Conservation (phyloP, 2,797 vertebrate genomes). For the Myioborus miniatus region DNA sequence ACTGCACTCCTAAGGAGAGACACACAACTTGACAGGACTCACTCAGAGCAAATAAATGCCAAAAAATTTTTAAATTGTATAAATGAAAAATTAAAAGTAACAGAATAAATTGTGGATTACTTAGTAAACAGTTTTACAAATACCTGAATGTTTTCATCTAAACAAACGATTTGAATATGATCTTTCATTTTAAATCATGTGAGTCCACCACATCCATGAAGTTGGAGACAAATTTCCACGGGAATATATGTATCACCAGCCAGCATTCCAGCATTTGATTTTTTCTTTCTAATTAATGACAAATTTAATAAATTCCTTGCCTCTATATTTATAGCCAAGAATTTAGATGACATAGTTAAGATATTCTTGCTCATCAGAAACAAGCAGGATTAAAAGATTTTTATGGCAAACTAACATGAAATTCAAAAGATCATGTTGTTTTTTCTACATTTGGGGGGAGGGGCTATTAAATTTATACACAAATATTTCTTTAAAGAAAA, state of each 20-base stretch:
- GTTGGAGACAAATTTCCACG: background rate
- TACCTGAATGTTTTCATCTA: background rate
- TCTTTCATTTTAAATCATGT: background rate
- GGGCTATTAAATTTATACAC: background rate
- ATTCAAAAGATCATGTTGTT: background rate
- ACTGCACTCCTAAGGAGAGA: no score
- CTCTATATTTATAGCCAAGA: background rate
- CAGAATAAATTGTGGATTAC: background rate
- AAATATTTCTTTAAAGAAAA: background rate
- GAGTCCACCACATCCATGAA: background rate
- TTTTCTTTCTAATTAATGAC: background rate
- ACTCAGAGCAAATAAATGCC: background rate
- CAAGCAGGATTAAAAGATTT: background rate
- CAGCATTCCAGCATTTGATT: background rate
- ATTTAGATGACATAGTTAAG: background rate
- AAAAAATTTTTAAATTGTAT: fast-evolving
- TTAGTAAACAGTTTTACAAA: background rate
- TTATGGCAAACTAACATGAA: background rate
- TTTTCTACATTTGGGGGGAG: background rate
- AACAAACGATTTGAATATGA: background rate
- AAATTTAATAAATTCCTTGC: background rate
- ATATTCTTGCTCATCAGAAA: background rate
- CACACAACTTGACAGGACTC: background rate
- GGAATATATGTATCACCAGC: background rate
- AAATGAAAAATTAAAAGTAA: background rate